Percentiles rank a stretch among this genome's conserved stretches.
These are phyloP conservation scores for Peucedramus taeniatus DNA, from an alignment of 2,113 vertebrate genomes.

Conservation along the genomic window DNA sequence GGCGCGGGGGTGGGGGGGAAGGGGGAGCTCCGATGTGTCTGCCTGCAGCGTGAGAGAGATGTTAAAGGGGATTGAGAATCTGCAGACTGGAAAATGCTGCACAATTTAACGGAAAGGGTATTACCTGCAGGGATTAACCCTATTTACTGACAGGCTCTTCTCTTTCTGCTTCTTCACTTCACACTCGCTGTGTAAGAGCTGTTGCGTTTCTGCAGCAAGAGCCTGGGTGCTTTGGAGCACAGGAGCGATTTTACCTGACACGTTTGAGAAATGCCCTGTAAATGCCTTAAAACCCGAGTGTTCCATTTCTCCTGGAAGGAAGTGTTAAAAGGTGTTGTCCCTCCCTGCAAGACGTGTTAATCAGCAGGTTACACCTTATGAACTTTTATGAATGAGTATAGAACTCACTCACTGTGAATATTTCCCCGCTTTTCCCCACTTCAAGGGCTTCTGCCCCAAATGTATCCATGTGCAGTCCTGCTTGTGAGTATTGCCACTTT, in stretches of 20 bases:
- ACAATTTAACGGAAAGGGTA: conserved; percentile 41
- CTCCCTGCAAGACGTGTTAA: not conserved
- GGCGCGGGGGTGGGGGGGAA: not conserved
- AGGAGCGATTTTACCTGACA: not conserved
- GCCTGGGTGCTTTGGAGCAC: not conserved
- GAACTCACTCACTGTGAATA: not conserved
- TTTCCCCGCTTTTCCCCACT: not conserved
- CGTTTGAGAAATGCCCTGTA: not conserved
- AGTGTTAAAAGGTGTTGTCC: not conserved
- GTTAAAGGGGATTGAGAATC: conserved; percentile 48
- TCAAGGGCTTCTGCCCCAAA: not conserved
- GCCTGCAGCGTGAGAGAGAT: conserved; percentile 13
- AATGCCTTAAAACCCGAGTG: not conserved
- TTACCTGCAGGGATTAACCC: conserved; percentile 81
- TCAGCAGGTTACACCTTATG: not conserved
- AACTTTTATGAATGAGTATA: not conserved
- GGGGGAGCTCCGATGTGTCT: not conserved
- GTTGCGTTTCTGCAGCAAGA: not conserved
- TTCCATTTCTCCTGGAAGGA: not conserved
- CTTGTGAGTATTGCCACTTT: not conserved
- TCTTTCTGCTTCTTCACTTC: conserved; percentile 9
- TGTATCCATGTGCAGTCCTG: not conserved
- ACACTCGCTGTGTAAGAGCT: not conserved
- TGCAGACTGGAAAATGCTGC: conserved; percentile 74
- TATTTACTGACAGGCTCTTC: not conserved